phyloP scores from a whole-genome alignment of 2,113 vertebrate genomes.

The Ariopsis seemanni region DNA sequence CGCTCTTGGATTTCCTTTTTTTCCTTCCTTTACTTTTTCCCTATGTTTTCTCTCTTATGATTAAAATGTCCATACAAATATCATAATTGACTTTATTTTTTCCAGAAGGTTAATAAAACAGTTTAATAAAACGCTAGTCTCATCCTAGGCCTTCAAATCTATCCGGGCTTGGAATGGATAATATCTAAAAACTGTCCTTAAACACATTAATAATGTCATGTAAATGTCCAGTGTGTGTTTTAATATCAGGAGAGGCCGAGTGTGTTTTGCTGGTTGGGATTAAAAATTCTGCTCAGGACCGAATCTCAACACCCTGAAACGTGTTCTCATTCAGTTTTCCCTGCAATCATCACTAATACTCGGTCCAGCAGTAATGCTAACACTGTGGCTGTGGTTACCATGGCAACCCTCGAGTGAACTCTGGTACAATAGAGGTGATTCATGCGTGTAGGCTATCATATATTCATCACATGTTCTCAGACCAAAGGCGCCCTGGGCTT shows the following conservation, averaged over 20 bases:
- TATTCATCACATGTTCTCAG: slow-evolving; percentile 30
- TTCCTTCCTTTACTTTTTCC: neutral
- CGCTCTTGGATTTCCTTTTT: neutral
- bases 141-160: too few relatives aligned
- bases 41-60: neutral
- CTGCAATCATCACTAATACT: neutral
- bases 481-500: neutral
- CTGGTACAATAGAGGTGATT: slow-evolving; percentile 23
- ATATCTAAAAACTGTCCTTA: neutral
- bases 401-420: slow-evolving; percentile 23
- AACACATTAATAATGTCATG: neutral
- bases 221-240: neutral
- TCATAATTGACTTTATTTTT: too few relatives aligned
- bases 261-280: neutral
- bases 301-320: neutral
- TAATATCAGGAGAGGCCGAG: neutral
- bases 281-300: neutral
- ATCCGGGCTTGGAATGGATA: too few relatives aligned
- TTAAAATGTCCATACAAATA: neutral
- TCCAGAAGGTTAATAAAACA: too few relatives aligned
- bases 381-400: neutral
- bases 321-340: neutral
- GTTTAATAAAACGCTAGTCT: too few relatives aligned
- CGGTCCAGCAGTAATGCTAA: neutral
- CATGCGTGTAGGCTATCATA: slow-evolving; percentile 17